Percentiles rank a stretch among this genome's conserved stretches.
Evolutionary conservation across 2,797 vertebrate genomes (phyloP).

Genomic region (Chloroceryle amazona): DNA sequence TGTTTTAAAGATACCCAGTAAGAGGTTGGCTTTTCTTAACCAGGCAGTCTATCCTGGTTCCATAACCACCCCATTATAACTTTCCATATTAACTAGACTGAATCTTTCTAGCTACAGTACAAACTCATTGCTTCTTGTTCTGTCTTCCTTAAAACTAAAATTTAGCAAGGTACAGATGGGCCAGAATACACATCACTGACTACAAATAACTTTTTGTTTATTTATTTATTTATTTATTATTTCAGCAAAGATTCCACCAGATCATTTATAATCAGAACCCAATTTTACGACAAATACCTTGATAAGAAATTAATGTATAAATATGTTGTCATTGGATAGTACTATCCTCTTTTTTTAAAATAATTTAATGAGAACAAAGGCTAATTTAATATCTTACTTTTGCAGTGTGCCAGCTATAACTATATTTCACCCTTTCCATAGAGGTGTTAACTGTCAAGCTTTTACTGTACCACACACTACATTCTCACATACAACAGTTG

Average conservation of each 20-base stretch:
- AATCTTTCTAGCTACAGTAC: neutral
- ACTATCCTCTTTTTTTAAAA: neutral
- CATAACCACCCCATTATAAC: neutral
- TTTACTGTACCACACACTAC: neutral
- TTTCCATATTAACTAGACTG: neutral
- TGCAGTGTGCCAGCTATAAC: neutral
- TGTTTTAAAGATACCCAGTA: neutral
- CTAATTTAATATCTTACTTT: neutral
- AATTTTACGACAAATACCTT: neutral
- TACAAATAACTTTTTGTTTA: neutral
- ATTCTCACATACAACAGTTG: neutral
- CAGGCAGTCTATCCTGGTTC: neutral
- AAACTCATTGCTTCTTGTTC: neutral
- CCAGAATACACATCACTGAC: neutral
- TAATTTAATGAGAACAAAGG: neutral
- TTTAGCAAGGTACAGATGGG: neutral
- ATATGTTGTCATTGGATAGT: rapidly evolving
- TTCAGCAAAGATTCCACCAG: neutral
- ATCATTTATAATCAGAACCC: neutral
- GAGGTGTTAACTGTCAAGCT: neutral
- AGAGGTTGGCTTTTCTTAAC: neutral
- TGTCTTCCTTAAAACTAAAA: neutral
- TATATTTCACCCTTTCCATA: neutral
- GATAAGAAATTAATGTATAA: neutral
- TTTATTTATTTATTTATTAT: neutral